These are phyloP conservation scores for Laspeyria flexula DNA, from an alignment of 2,888 invertebrate genomes.

Conservation along the genomic window DNA sequence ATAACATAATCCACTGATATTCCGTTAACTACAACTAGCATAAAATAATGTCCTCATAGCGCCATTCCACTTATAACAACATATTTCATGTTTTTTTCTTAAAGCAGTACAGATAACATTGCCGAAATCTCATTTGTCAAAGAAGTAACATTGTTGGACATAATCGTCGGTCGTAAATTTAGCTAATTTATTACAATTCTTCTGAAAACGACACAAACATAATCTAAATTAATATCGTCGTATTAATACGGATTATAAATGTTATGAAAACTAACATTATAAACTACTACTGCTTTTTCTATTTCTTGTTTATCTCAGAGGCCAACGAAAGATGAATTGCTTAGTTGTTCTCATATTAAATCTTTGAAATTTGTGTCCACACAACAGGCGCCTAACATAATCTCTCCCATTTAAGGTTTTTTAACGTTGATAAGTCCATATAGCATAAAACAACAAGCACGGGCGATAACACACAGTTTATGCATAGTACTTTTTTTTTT, in stretches of 20 bases:
- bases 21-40: not conserved
- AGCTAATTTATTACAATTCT: constrained; percentile 12
- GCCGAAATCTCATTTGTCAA: constrained; percentile 12
- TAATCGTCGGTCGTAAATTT: constrained; percentile 2
- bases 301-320: not conserved
- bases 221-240: not conserved
- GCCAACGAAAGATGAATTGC: too few relatives aligned
- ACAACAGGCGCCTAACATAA: too few relatives aligned
- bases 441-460: too few relatives aligned
- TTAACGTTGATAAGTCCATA: too few relatives aligned
- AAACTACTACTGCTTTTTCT: not conserved
- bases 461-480: too few relatives aligned
- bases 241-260: not conserved
- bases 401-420: too few relatives aligned
- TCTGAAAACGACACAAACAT: not conserved
- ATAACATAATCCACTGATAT: too few relatives aligned
- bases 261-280: not conserved
- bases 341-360: too few relatives aligned
- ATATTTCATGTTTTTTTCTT: not conserved
- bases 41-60: not conserved
- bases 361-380: too few relatives aligned
- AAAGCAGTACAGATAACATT: not conserved
- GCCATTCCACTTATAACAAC: not conserved
- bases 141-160: constrained; percentile 11
- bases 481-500: too few relatives aligned